phyloP scores from a whole-genome alignment of 1,140 invertebrate genomes.

The Monomorium pharaonis region DNA sequence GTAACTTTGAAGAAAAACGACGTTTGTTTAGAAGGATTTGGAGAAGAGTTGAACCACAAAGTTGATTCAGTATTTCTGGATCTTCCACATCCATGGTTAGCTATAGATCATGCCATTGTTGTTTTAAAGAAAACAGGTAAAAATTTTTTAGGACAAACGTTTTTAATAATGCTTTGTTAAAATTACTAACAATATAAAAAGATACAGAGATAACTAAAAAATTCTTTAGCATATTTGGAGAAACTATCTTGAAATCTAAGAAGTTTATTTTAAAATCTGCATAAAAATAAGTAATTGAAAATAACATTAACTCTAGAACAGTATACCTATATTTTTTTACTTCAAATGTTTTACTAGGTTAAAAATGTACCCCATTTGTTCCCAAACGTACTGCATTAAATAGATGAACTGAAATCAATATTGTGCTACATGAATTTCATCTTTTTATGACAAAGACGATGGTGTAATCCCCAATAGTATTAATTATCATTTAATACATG shows the following conservation, averaged over 20 bases:
- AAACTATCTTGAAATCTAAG: background rate
- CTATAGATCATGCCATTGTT: conserved; percentile 92
- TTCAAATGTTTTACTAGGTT: no score
- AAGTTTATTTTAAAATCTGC: conserved; percentile 46
- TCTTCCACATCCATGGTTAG: conserved; percentile 97
- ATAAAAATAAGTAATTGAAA: background rate
- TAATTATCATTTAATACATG: no score
- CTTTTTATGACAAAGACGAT: no score
- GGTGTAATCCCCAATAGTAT: no score
- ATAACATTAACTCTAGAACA: background rate
- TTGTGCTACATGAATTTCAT: no score
- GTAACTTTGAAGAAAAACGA: conserved; percentile 94
- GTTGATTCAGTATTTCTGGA: conserved; percentile 99
- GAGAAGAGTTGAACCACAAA: conserved; percentile 88
- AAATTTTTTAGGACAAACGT: background rate
- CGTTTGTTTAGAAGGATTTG: conserved; percentile 95
- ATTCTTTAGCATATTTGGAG: no score
- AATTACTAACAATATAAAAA: no score
- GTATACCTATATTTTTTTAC: no score
- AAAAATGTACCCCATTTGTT: no score
- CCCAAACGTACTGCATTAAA: no score
- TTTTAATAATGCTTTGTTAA: background rate
- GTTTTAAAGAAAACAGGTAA: conserved; percentile 89
- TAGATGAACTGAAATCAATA: no score
- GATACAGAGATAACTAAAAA: no score